Evolutionary conservation across 2,113 vertebrate genomes (phyloP).

Genomic region (Microcebus griseorufus): DNA sequence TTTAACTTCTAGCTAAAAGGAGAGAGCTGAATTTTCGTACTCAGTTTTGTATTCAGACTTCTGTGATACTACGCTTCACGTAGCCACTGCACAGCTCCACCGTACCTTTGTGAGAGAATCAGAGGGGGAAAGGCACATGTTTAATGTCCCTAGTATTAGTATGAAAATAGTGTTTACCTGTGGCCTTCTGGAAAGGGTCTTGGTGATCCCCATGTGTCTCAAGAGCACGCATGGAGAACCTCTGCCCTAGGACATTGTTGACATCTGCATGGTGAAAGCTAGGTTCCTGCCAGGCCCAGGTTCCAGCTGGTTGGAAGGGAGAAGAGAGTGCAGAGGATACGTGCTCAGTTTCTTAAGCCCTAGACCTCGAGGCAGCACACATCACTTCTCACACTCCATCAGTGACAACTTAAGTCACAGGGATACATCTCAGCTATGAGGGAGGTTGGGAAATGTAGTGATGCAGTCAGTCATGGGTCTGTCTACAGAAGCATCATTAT

Average conservation of each 20-base stretch:
- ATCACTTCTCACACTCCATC: background rate
- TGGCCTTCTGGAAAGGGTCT: background rate
- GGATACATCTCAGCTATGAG: too few relatives aligned
- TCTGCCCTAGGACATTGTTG: background rate
- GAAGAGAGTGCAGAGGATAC: background rate
- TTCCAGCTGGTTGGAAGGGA: background rate
- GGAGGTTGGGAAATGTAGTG: background rate
- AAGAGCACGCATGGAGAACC: background rate
- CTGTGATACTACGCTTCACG: background rate
- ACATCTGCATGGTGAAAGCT: background rate
- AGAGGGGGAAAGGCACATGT: background rate
- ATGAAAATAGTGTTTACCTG: background rate
- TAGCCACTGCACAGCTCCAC: background rate
- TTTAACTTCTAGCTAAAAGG: background rate
- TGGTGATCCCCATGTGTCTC: background rate
- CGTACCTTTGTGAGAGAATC: background rate
- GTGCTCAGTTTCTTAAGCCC: background rate
- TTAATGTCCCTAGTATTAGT: background rate
- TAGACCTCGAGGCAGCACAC: background rate
- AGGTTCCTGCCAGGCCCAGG: background rate
- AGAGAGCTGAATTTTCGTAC: background rate
- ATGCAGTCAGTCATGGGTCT: background rate
- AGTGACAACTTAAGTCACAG: background rate
- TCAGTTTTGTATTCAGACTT: background rate
- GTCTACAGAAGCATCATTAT: background rate